phyloP scores from a whole-genome alignment of 2,797 vertebrate genomes.

The Staurois parvus region DNA sequence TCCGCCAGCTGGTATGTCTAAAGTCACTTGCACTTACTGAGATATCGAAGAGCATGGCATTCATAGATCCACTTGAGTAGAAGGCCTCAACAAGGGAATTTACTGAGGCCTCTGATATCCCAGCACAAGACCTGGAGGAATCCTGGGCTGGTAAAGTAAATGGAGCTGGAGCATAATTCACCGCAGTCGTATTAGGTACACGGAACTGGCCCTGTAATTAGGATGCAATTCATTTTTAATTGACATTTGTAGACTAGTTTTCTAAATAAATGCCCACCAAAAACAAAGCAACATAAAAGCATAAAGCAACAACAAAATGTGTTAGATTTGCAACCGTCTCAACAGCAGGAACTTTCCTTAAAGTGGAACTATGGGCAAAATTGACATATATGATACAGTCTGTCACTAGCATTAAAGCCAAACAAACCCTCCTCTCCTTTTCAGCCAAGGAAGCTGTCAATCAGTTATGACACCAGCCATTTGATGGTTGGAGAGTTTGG shows the following conservation, averaged over 20 bases:
- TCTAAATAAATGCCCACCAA: background rate
- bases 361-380: too few relatives aligned
- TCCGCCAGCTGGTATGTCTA: background rate
- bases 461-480: too few relatives aligned
- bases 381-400: too few relatives aligned
- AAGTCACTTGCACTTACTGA: background rate
- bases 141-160: background rate
- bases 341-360: too few relatives aligned
- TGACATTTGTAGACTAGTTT: background rate
- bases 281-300: too few relatives aligned
- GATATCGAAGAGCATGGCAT: background rate
- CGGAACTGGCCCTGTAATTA: background rate
- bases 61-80: background rate
- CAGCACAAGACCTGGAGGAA: background rate
- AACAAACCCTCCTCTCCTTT: too few relatives aligned
- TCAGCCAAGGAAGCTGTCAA: too few relatives aligned
- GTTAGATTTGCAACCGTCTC: too few relatives aligned
- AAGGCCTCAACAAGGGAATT: background rate
- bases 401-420: too few relatives aligned
- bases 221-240: background rate
- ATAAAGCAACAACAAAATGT: background rate
- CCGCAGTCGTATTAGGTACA: background rate
- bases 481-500: too few relatives aligned
- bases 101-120: background rate
- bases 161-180: background rate